phyloP scores from a whole-genome alignment of 2,888 invertebrate genomes.

The Dolomedes plantarius region DNA sequence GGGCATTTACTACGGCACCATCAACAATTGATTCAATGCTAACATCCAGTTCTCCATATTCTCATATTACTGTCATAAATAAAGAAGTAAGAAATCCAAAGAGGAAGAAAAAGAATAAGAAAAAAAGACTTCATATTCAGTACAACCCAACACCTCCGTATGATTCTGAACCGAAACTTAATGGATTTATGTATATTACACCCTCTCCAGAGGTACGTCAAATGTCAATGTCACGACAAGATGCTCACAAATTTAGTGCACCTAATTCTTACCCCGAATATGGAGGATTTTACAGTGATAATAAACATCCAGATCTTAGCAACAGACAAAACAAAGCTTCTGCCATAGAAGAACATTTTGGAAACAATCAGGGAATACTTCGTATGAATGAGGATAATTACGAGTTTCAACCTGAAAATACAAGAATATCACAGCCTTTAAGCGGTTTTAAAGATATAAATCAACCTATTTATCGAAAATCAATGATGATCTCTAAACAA shows the following conservation, averaged over 20 bases:
- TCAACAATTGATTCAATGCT: not conserved
- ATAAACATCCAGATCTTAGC: no score
- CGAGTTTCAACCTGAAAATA: no score
- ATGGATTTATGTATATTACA: not conserved
- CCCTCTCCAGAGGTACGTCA: not conserved
- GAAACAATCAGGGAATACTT: no score
- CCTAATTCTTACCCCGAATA: not conserved
- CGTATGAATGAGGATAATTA: no score
- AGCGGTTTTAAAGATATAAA: no score
- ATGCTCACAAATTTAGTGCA: not conserved
- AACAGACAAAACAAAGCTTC: no score
- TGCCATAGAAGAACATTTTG: no score
- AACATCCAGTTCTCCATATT: not conserved
- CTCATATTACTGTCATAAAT: conserved; percentile 60
- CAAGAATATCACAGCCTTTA: no score
- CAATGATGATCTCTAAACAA: no score
- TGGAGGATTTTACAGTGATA: not conserved
- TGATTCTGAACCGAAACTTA: not conserved
- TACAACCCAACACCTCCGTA: conserved; percentile 12
- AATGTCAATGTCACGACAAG: not conserved
- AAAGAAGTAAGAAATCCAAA: conserved; percentile 42
- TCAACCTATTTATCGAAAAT: no score
- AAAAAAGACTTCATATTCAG: conserved; percentile 9
- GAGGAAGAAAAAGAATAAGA: conserved; percentile 29
- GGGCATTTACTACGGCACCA: not conserved